Evolutionary conservation across 2,113 vertebrate genomes (phyloP).

Genomic region (Hyperoodon ampullatus): DNA sequence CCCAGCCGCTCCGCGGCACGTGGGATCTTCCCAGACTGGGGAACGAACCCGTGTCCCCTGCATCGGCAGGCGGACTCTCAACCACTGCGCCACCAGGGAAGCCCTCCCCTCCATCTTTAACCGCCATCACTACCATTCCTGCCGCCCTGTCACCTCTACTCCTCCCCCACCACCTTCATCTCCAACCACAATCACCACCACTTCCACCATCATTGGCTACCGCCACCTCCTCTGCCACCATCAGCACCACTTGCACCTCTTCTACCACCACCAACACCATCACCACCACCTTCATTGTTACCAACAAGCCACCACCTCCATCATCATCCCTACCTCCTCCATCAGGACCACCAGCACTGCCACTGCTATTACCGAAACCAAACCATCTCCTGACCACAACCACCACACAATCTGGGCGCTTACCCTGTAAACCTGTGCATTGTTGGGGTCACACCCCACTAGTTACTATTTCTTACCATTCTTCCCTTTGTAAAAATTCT

Average conservation of each 20-base stretch:
- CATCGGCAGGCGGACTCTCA: too few relatives aligned
- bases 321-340: neutral
- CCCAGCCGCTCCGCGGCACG: too few relatives aligned
- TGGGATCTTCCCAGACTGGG: too few relatives aligned
- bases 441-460: neutral
- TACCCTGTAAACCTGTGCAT: neutral
- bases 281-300: too few relatives aligned
- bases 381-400: too few relatives aligned
- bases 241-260: too few relatives aligned
- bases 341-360: neutral
- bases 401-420: neutral
- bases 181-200: neutral
- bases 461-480: neutral
- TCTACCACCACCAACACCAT: neutral
- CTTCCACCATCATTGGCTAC: neutral
- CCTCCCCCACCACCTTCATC: neutral
- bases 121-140: neutral
- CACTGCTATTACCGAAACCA: too few relatives aligned
- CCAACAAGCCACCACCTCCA: neutral
- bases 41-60: too few relatives aligned
- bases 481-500: neutral
- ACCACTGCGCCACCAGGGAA: too few relatives aligned
- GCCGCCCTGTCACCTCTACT: neutral
- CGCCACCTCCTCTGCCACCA: neutral
- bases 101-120: neutral